Percentiles rank a stretch among this genome's conserved stretches.
phyloP scores from a whole-genome alignment of 2,797 vertebrate species.

The Smutsia temminckii region DNA sequence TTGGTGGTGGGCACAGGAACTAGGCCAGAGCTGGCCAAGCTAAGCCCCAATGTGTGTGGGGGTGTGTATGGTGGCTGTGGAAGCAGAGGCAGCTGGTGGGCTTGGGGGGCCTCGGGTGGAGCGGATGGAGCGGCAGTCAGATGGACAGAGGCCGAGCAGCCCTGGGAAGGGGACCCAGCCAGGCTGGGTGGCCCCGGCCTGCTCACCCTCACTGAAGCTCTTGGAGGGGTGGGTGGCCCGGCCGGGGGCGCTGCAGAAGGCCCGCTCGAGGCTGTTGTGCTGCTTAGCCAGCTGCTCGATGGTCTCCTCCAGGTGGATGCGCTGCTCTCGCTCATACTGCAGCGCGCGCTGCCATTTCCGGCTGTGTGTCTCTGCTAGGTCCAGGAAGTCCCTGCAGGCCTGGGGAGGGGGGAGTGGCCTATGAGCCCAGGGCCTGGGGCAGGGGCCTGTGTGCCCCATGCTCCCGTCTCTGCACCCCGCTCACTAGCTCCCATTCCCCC shows the following conservation, averaged over 20 bases:
- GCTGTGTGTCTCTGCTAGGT: conserved; percentile 95
- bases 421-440: background rate
- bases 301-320: conserved; percentile 95
- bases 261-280: conserved; percentile 98
- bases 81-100: background rate
- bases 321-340: conserved; percentile 97
- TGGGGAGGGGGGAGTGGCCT: conserved; percentile 65
- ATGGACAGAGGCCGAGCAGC: background rate
- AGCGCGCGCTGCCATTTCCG: conserved; percentile 97
- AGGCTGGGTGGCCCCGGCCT: too few species aligned
- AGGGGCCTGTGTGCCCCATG: background rate
- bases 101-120: background rate
- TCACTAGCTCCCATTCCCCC: too few species aligned
- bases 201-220: conserved; percentile 89
- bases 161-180: background rate
- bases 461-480: too few species aligned
- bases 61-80: fast-evolving
- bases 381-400: conserved; percentile 98
- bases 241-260: conserved; percentile 92
- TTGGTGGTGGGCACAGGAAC: background rate
- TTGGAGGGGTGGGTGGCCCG: conserved; percentile 83
- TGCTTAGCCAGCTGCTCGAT: conserved; percentile 98
- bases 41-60: background rate
- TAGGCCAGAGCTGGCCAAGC: too few species aligned
- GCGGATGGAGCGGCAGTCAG: background rate